Evolutionary conservation across 1,140 invertebrate species (phyloP), one percentile per base, ranked within the genome.

Genomic region (Cataglyphis hispanica): DNA sequence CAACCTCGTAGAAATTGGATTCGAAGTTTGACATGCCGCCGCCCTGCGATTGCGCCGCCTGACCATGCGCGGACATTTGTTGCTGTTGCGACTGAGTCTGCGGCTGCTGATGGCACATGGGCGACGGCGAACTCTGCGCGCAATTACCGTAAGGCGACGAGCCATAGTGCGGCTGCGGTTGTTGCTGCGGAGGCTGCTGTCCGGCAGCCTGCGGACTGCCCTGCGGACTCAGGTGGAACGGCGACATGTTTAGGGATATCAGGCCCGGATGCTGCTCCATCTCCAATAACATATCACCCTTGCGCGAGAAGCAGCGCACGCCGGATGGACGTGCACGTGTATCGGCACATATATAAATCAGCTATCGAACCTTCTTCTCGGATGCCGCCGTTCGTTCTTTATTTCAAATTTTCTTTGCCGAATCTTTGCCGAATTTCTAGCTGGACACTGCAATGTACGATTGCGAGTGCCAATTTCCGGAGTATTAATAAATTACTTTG

Each of bases 211-310:
- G 96, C 92, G 90, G 96, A 95, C 93, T 96, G 91, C 96, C 96
- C 90, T 95, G 94, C 46, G 97, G 96, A 92, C 97, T 97, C 93
- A 97, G 95, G 92, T 97, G 96, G 94, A 97, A 97, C 87, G 97
- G 97, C 94, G 97, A 97, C 97, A 98, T 97, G 95, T 97, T 98
- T 90, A 98, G 96, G 94, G 97, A 97, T 96, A 98, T 97, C 94
- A 98, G 96, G 95, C 97, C 96, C 95, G 97, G 96, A 95, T 97
- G 97, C 95, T 97, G 97, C 96, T 97, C 97, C 97, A 97, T 97
- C 95, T 97, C 96, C 95, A 97, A 97, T 97, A 97, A 97, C 97
- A 97, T 97, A 96, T 96, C 96, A 96, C 95, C 94, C 94, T 95
- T 94, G 93, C 87, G 95, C 95, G 61, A 80, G 43, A 94, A 94